Evolutionary conservation across 2,113 vertebrate genomes (phyloP).

Genomic region (Trinectes maculatus): DNA sequence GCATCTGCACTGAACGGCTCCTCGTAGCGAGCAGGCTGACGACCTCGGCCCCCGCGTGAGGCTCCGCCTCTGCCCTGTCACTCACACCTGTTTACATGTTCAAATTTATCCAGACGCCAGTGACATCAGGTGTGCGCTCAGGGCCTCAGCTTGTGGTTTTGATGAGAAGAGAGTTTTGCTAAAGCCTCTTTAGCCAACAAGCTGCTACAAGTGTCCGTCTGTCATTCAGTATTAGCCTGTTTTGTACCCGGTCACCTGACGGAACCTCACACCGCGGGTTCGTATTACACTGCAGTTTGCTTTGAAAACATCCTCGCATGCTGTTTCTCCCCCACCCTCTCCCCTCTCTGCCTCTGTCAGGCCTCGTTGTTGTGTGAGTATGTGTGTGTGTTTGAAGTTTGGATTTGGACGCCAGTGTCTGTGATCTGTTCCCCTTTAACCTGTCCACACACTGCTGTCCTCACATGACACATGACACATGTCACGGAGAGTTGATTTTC

Average conservation of each 20-base stretch:
- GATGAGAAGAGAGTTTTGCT: neutral
- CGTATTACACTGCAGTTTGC: neutral
- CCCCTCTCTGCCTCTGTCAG: neutral
- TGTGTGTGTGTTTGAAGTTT: neutral
- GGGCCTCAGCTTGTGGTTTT: neutral
- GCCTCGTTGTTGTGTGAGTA: neutral
- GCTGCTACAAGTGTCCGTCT: conserved; percentile 20
- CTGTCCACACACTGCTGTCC: conserved; percentile 32
- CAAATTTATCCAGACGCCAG: neutral
- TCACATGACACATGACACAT: too few relatives aligned
- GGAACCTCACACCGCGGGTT: conserved; percentile 3
- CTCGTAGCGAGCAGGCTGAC: too few relatives aligned
- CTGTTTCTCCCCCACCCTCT: neutral
- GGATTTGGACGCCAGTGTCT: conserved; percentile 33
- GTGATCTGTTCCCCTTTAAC: conserved; percentile 41
- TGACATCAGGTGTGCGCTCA: conserved; percentile 16
- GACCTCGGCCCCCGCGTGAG: too few relatives aligned
- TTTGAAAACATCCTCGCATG: neutral
- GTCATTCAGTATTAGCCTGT: conserved; percentile 9
- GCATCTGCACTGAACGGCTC: too few relatives aligned
- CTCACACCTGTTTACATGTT: neutral
- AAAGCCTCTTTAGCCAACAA: conserved; percentile 29
- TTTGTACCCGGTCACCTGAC: conserved; percentile 26
- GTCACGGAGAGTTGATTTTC: too few relatives aligned
- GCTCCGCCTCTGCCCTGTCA: too few relatives aligned